Percentiles rank a stretch among this genome's conserved stretches.
Evolutionary conservation across 2,113 vertebrate genomes (phyloP).

Genomic region (Oreochromis aureus): DNA sequence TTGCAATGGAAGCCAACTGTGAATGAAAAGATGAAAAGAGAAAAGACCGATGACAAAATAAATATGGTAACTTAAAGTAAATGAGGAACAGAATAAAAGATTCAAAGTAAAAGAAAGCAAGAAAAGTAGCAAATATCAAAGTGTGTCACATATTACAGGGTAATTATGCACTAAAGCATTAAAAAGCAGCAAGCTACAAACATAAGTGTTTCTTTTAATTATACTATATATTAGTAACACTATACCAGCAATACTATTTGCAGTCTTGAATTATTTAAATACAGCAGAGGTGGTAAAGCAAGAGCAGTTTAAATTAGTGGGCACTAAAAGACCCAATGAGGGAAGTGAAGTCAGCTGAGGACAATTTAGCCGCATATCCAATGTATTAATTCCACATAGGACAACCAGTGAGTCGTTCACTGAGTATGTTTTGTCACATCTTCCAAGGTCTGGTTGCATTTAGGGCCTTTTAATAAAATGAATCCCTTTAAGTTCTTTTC

Average conservation of each 20-base stretch:
- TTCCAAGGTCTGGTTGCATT: background rate
- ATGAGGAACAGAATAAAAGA: background rate
- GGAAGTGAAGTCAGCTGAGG: background rate
- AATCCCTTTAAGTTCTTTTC: background rate
- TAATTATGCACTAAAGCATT: background rate
- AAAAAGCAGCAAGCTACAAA: background rate
- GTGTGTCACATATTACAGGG: background rate
- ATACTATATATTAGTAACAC: background rate
- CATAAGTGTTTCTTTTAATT: background rate
- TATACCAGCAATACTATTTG: background rate
- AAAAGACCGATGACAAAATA: background rate
- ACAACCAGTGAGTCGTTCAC: background rate
- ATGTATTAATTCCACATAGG: conserved; percentile 1
- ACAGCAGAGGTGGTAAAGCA: background rate
- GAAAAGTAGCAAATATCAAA: background rate
- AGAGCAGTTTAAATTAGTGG: background rate
- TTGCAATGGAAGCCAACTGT: background rate
- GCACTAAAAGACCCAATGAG: background rate
- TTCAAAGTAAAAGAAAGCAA: background rate
- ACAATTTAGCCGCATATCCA: background rate
- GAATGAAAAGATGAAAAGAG: background rate
- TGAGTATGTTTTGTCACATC: background rate
- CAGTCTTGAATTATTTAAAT: background rate
- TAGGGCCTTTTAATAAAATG: background rate
- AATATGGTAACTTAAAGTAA: background rate